Base-by-base conservation (phyloP, 1,140 invertebrate genomes). In the Bicyclus anynana region DNA sequence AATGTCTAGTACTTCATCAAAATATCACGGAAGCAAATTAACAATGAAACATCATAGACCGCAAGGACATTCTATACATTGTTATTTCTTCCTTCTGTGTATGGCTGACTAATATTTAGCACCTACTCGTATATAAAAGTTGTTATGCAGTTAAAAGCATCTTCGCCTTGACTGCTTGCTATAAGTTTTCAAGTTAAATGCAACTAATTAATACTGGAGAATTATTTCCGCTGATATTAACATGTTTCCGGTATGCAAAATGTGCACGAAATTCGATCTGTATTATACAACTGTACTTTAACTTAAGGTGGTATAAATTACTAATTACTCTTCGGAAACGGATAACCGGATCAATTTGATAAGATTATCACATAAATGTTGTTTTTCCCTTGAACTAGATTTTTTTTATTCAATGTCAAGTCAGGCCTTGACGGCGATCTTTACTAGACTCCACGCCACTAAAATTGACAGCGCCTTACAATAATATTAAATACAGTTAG, bases 211-310 rank as follows among this genome's bases (percentile, higher is more conserved):
- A 20, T 26, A 26, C 1, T 53, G 27, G 18, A 50, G 40, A 20
- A 33, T 10, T 40, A 51, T 27, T 44, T 58, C 55, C 48, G 48
- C 33, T 51, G 55, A 26, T 38, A 51, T 58, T 51, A 46, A 42
- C 35, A 58, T 37, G 42, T 51, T 58, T 58, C 38, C 48, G 38
- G 40, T 51, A 58, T n/a, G 23, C 16, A 13, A 27, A 46, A 37
- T 54, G 18, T 12, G 38, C 38, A 55, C 33, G 7, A 47, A 47
- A 20, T 17, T 47, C 14, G 23, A 47, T 23, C 13, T 13, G 42
- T 21, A 10, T 37, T 13, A 4, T 37, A 5, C 12, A 37, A 37
- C 1, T 37, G 5, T 10, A 2, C 6, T 38, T 16, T 14, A 40
- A 17, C 2, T 23, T 23, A 23, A 0, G 16, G 7, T 5, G 3